Evolutionary conservation across 2,888 invertebrate genomes (phyloP).

Genomic region (Epicampocera succincta): DNA sequence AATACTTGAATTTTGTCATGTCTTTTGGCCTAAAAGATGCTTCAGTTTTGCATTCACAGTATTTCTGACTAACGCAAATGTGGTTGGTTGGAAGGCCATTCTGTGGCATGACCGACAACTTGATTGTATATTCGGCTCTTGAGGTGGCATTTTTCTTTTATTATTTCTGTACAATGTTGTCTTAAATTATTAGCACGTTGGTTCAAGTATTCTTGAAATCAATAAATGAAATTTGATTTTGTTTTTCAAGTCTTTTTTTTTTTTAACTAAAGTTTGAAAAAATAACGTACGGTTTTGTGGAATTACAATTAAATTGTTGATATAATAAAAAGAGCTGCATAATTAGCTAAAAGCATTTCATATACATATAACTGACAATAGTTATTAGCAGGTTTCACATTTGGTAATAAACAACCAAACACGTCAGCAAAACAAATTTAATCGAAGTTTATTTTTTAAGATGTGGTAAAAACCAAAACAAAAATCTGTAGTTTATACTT

Average conservation of each 20-base stretch:
- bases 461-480: too few species aligned
- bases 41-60: background rate
- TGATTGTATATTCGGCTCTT: background rate
- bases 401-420: too few species aligned
- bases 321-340: too few species aligned
- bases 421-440: too few species aligned
- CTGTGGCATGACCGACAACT: constrained; percentile 11
- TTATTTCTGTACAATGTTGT: background rate
- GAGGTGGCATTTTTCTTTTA: background rate
- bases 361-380: too few species aligned
- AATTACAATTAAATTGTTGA: too few species aligned
- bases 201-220: constrained; percentile 46
- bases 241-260: constrained; percentile 9
- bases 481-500: too few species aligned
- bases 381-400: too few species aligned
- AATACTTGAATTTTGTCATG: constrained; percentile 39
- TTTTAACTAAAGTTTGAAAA: too few species aligned
- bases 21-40: background rate
- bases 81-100: constrained; percentile 9
- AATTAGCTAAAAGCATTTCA: too few species aligned
- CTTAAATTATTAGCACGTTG: background rate
- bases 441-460: too few species aligned
- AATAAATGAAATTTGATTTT: constrained; percentile 50
- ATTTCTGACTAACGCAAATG: constrained; percentile 8
- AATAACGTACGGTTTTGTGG: too few species aligned